Base-by-base conservation (phyloP, 2,113 vertebrate species). In the Eleginops maclovinus region DNA sequence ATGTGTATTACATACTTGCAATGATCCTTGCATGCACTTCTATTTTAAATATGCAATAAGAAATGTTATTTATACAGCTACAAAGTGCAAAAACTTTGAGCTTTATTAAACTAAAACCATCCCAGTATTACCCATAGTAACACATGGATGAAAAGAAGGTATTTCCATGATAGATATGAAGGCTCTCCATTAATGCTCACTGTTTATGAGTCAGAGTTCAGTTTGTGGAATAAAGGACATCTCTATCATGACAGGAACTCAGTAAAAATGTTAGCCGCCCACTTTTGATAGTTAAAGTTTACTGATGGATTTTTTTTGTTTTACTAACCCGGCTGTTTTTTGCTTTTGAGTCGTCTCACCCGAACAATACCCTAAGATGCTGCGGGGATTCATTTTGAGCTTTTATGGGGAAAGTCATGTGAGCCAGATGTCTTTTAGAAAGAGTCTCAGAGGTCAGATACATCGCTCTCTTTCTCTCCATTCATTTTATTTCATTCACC, bases 371-470 rank as follows among this genome's bases (percentile, higher is more conserved):
- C 61, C 65, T 64, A 22, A 74, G 62, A 89, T 69, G 40, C 83
- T 67, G n/a, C 71, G 69, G 82, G 86, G 82, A 83, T 89, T 87
- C 81, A 89, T 86, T 82, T 74, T 31, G 69, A n/a, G 36, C 41
- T 82, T 91, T 93, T 89, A 88, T 80, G 28, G 64, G 83, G 76
- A 82, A 87, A 53, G 68, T 66, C 60, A 3, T 72, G 22, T 15
- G 64, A 78, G 80, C 88, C 85, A 90, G 61, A 90, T 72, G 83
- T 77, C 78, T 72, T 90, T 69, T 83, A 76, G 51, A 78, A 59
- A 64, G 46, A 67, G 75, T 82, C 89, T 83, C 89, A 6, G 56
- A 74, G 78, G 88, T 84, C 74, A 82, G 31, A 88, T 90, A 53
- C 46, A 60, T 89, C 83, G 69, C 44, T 61, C 3, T 53, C 67